A percentile compares a stretch with the other conserved stretches of the same genome.
Conservation (phyloP, 2,797 vertebrate genomes). For the Acropternis orthonyx region DNA sequence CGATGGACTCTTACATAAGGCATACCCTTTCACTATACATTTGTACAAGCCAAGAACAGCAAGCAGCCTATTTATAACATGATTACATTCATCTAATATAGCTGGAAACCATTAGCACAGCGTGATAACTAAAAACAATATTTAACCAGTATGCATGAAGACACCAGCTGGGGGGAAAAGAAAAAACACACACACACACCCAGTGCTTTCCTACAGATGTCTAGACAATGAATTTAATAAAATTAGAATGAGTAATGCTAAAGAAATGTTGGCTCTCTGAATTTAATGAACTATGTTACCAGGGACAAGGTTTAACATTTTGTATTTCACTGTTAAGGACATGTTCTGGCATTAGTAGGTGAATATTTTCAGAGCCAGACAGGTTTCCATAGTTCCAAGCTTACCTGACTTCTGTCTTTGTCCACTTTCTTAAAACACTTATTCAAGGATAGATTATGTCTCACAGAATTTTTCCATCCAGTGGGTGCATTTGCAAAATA, state of each 20-base stretch:
- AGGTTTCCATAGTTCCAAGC: constrained; percentile 6
- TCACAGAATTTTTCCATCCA: constrained; percentile 98
- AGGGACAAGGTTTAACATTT: neutral
- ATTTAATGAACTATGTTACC: neutral
- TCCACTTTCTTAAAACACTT: constrained; percentile 99
- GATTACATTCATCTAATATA: constrained; percentile 41
- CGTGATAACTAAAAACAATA: constrained; percentile 36
- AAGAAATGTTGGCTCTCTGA: constrained; percentile 12
- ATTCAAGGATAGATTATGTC: constrained; percentile 95
- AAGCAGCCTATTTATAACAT: constrained; percentile 30
- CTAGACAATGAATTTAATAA: constrained; percentile 54
- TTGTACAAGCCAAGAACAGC: constrained; percentile 19
- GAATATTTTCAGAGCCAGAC: neutral
- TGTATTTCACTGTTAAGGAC: neutral
- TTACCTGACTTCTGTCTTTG: constrained; percentile 97
- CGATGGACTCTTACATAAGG: neutral
- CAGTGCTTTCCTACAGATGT: constrained; percentile 29
- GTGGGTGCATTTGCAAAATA: constrained; percentile 97
- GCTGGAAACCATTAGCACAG: constrained; percentile 40
- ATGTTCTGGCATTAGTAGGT: neutral
- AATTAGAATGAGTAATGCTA: constrained; percentile 28
- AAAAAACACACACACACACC: neutral
- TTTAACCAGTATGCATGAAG: constrained; percentile 41
- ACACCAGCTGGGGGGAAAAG: constrained; percentile 42
- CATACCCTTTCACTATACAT: constrained; percentile 53